phyloP scores from a whole-genome alignment of 2,888 invertebrate species.

The Anticlea derivata region DNA sequence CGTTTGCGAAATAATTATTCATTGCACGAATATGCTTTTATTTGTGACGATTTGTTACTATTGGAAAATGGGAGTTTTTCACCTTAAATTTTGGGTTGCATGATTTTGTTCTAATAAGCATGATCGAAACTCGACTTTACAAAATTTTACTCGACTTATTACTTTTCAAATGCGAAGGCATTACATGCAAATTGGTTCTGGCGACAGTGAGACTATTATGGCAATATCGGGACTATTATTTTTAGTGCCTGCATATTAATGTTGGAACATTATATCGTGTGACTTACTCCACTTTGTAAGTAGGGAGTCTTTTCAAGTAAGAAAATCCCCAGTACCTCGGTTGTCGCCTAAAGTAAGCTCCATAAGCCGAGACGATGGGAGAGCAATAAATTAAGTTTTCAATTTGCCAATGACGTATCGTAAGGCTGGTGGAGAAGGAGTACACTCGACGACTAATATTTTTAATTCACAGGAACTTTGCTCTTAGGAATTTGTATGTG shows the following conservation, averaged over 20 bases:
- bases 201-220: slow-evolving; percentile 25
- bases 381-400: slow-evolving; percentile 71
- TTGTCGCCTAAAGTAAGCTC: slow-evolving; percentile 61
- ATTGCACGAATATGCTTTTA: neutral
- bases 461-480: slow-evolving; percentile 38
- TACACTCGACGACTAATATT: slow-evolving; percentile 43
- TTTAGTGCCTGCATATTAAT: slow-evolving; percentile 9
- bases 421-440: slow-evolving; percentile 48
- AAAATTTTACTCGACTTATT: too few relatives aligned
- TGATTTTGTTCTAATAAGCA: neutral
- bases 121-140: slow-evolving; percentile 18
- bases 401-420: slow-evolving; percentile 72
- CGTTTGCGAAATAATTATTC: slow-evolving; percentile 14
- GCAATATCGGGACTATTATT: slow-evolving; percentile 15
- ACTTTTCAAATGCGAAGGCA: slow-evolving; percentile 30
- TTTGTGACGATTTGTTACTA: slow-evolving; percentile 1
- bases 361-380: slow-evolving; percentile 62
- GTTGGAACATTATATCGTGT: slow-evolving; percentile 4
- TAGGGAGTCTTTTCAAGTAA: slow-evolving; percentile 45
- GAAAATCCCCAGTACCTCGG: slow-evolving; percentile 54
- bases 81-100: slow-evolving; percentile 1
- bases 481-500: slow-evolving; percentile 30
- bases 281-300: slow-evolving; percentile 19
- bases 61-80: neutral
- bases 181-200: slow-evolving; percentile 34